phyloP scores from a whole-genome alignment of 2,888 invertebrate species.

The Carcina quercana region DNA sequence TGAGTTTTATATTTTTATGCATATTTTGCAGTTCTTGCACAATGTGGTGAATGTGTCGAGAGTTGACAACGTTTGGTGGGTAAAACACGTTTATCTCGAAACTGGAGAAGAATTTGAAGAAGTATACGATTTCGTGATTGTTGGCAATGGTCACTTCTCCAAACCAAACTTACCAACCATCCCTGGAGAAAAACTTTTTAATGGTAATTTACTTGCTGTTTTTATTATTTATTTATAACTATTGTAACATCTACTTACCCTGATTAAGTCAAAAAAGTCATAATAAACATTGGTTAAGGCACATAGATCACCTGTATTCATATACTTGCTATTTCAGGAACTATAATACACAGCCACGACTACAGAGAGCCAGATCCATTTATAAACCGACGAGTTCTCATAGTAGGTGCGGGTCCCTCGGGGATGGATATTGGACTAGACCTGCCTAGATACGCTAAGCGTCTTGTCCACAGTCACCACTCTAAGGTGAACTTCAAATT shows the following conservation, averaged over 20 bases:
- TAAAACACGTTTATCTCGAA: constrained; percentile 40
- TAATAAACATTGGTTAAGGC: not conserved
- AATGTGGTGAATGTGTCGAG: constrained; percentile 43
- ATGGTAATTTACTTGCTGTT: constrained; percentile 38
- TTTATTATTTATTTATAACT: too few species aligned
- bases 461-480: constrained; percentile 71
- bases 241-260: too few species aligned
- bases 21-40: constrained; percentile 44
- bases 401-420: constrained; percentile 83
- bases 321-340: constrained; percentile 44
- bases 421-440: constrained; percentile 83
- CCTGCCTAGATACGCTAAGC: constrained; percentile 55
- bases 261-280: not conserved
- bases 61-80: constrained; percentile 40
- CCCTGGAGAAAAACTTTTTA: constrained; percentile 45
- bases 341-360: constrained; percentile 81
- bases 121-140: constrained; percentile 77
- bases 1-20: constrained; percentile 1
- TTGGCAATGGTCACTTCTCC: constrained; percentile 79
- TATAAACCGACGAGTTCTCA: constrained; percentile 71
- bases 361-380: constrained; percentile 78
- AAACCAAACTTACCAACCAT: constrained; percentile 48
- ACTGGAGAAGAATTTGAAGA: constrained; percentile 46
- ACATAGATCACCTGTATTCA: not conserved
- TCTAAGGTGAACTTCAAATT: constrained; percentile 45